Base-by-base conservation (phyloP, 2,113 vertebrate species). In the Nothoprocta perdicaria region DNA sequence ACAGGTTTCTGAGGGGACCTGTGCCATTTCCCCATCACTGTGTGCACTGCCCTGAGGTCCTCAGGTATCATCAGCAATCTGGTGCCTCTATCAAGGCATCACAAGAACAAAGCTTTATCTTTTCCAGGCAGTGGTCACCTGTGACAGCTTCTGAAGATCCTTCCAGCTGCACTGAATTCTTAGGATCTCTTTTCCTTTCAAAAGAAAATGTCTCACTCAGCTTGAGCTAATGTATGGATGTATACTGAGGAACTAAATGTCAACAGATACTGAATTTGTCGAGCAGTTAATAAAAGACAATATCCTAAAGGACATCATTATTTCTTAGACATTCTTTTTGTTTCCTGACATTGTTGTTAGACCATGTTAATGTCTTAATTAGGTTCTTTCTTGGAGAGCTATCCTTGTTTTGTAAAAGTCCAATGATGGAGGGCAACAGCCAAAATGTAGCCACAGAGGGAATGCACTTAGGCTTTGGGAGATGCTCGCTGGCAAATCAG, bases 201-300 rank as follows among this genome's bases (percentile, higher is more conserved):
- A 80, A 93, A 94, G 33, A 77, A 89, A 85, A 43, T 63, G 29
- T 65, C 87, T 91, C 40, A 22, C 60, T 90, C 69, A 89, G 46
- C 65, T 87, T 71, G 46, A 92, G 52, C 33, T 77, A 77, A 77
- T 60, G 72, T 52, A 82, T 74, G 72, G 89, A 80, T 74, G 15
- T 87, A 31, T 80, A 75, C 89, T 82, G 80, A 90, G 86, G 82
- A 91, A 29, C 21, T 91, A 1, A 48, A 72, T 84, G 69, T 88
- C 87, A 95, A 78, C 72, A 91, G 73, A 83, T 35, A 83, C 14
- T 53, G 1, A 9, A 80, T 82, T 88, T 92, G 79, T 78, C 68
- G 80, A 94, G 61, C n/a, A 72, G 84, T 89, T 90, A 92, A 89
- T 93, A 84, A 94, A 93, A 89, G 74, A 29, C 11, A 77, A 87